Base-by-base conservation (phyloP, 2,888 invertebrate species). In the Sycophila texana region DNA sequence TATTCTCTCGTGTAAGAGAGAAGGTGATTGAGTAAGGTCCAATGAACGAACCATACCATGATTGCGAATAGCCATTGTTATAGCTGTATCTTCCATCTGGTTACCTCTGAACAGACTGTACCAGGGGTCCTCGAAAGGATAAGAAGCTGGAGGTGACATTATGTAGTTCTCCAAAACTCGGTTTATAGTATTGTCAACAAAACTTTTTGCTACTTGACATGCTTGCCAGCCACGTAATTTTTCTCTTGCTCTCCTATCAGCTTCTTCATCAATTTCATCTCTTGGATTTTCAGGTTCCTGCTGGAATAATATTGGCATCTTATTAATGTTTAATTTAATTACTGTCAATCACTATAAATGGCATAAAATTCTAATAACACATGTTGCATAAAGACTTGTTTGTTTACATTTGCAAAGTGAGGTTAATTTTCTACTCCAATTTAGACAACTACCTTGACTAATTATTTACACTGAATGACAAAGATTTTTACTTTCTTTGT, bases 21-120 rank as follows among this genome's bases (percentile, higher is more conserved):
- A 81, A 18, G 74, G 81, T 0, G 85, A 74, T 61, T 84, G 83
- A 47, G 85, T 73, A 2, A 84, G 75, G 20, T 85, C 83, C n/a
- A 82, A 66, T 0, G 86, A 82, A 71, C 85, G 86, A 22, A 88
- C 86, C 77, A 95, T 89, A 0, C 95, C 95, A 86, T 95, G 94
- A 72, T 94, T 94, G 74, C 93, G 93, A 84, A 95, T 95, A 4
- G 95, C 95, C 95, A 95, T 95, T 49, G 94, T 90, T 75, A 95
- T 95, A 0, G 94, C 95, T 87, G 94, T 94, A 86, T 95, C 94
- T 90, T 94, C 95, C 86, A 95, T 92, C 79, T 92, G 92, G 51
- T 93, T 92, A 81, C 92, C 92, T 61, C 91, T 92, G 51, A 85
- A 84, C 10, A 85, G 74, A 4, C 85, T 84, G 71, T 85, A 84